Base-by-base conservation (phyloP, 2,113 vertebrate genomes). In the Mobula birostris region DNA sequence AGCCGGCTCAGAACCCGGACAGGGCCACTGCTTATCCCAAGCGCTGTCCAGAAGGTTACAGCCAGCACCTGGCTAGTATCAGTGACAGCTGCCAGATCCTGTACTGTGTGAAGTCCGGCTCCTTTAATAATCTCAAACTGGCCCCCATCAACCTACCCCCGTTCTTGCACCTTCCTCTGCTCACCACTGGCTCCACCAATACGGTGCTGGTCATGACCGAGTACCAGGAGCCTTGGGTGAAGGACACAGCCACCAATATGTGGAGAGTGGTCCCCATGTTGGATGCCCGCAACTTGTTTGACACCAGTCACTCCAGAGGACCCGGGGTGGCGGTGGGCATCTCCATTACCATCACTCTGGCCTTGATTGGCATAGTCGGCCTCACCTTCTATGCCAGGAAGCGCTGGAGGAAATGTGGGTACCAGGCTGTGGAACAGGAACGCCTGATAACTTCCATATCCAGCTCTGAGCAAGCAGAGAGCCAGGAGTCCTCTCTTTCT, bases 71-170 rank as follows among this genome's bases (percentile, higher is more conserved):
- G 0, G 98, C 97, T 0, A 94, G 97, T 68, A 97, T 99, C 95
- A 98, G 97, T 0, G 97, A 99, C 0, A 97, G 98, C 1, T 99
- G 98, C 95, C 97, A 98, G 96, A 96, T 99, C 36, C 96, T 98
- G 24, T 98, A 98, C 94, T 99, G 98, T 0, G 96, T 98, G 74
- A 96, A 96, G 94, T 97, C 98, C 0, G 97, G 97, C 0, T 29
- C 97, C 74, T 97, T 99, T 94, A 98, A 97, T 0, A 96, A 95
- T 8, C 97, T 97, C 0, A 94, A 97, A 0, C 96, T 99, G 92
- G 96, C 96, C 0, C 97, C 98, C 0, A 94, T 97, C 56, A 95
- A 80, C 6, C 97, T 98, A 7, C 98, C 98, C 0, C 98, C 98
- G 0, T 98, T 98, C 94, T 97, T 97, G 0, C 96, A 92, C 72